Evolutionary conservation across 30 jellyfish, hydroid and myxozoan genomes (phyloP), one percentile per base, ranked within the genome.

Genomic region (Aurelia aurita complex sp. Pacific): DNA sequence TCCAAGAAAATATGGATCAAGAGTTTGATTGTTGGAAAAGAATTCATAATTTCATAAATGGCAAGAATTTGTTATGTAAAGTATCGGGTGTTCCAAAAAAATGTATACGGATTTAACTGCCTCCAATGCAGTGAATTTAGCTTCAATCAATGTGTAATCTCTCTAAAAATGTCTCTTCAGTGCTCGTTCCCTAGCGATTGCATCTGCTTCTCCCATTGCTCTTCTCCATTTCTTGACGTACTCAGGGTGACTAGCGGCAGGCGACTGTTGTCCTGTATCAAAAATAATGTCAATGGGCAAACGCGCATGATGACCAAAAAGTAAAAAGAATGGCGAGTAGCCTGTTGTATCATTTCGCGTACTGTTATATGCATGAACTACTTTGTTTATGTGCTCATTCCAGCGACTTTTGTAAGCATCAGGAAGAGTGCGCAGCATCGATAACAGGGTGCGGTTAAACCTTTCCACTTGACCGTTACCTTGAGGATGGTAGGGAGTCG

Each of bases 401-500:
- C 54, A 43, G 10, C 10, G 9, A 43, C 11, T 43, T 5, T 43
- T 43, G 10, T 43, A 43, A 4, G 54, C 4, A 0, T 75, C 89
- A 13, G 82, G 68, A 2, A 85, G 67, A 2, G 90, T 85, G 3
- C 78, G 18, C 8, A 85, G 51, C 95, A 85, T 85, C 42, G 59
- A 12, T 46, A 85, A 33, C 73, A 75, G 4, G 17, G 90, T 76
- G 6, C 83, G 43, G 53, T 85, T 85, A 65, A 74, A 73, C 15
- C 90, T 23, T 65, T 74, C 90, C 73, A 65, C 72, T 62, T 73
- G 79, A 38, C 94, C 94, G 60, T 85, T 74, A 10, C 89, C 82
- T 52, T 57, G 40, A 16, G 89, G 94, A 40, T 85, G 89, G 65
- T 85, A 85, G 13, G 89, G 89, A 69, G 61, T 85, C 5, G 94